Conservation (phyloP, 2,888 invertebrate species). For the Lithophane semibrunnea region DNA sequence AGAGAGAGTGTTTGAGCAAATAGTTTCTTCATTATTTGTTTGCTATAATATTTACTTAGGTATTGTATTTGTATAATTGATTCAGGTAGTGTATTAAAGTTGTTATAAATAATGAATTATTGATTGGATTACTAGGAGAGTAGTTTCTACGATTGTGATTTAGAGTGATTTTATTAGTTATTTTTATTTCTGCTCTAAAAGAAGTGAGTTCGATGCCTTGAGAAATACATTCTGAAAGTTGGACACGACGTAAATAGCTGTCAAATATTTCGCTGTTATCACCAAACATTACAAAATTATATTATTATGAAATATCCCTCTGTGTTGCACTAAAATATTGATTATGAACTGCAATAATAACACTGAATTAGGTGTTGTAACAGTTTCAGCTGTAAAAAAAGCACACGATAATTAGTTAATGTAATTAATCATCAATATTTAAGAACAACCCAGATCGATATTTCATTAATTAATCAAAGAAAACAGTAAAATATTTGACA, state of each 20-base stretch:
- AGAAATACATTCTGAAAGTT: not conserved
- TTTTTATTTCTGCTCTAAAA: not conserved
- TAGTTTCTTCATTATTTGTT: slow-evolving; percentile 4
- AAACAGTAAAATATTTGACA: no score
- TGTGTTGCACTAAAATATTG: not conserved
- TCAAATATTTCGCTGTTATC: not conserved
- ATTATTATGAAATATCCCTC: not conserved
- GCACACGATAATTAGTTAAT: no score
- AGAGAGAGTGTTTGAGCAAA: slow-evolving; percentile 33
- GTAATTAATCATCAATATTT: no score
- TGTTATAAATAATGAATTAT: not conserved
- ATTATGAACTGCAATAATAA: not conserved
- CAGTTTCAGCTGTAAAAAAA: no score
- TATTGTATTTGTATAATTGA: no score
- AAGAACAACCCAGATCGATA: no score
- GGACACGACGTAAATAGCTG: not conserved
- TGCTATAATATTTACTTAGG: not conserved
- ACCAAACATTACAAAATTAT: no score
- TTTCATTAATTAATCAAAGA: no score
- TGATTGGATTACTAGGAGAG: not conserved
- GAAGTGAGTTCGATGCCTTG: not conserved
- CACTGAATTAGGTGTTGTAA: no score
- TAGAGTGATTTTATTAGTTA: not conserved
- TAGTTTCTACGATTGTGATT: not conserved
- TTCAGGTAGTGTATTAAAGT: no score